These are phyloP conservation scores for Halictus ligatus DNA, from an alignment of 2,888 invertebrate species.

Conservation along the genomic window DNA sequence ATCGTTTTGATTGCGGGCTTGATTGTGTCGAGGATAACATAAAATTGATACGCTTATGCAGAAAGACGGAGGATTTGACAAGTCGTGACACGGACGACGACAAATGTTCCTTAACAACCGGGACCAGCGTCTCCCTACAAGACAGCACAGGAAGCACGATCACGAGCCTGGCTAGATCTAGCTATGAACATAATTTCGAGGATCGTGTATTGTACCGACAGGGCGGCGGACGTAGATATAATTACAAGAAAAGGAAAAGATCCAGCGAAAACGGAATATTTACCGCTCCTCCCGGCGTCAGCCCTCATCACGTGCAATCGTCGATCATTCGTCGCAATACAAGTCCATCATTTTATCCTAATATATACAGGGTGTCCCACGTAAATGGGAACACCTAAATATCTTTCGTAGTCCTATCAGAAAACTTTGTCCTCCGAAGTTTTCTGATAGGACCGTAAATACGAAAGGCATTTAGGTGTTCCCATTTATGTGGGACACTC, in stretches of 20 bases:
- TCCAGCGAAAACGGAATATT: slow-evolving; percentile 67
- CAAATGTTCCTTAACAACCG: slow-evolving; percentile 65
- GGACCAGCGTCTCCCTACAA: slow-evolving; percentile 62
- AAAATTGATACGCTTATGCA: slow-evolving; percentile 26
- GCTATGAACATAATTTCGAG: slow-evolving; percentile 59
- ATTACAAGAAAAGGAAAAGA: slow-evolving; percentile 65
- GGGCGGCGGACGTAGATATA: slow-evolving; percentile 56
- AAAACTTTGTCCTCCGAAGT: too few relatives aligned
- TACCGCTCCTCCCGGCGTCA: slow-evolving; percentile 74
- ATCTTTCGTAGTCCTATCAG: too few relatives aligned
- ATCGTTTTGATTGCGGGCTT: neutral
- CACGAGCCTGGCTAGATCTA: slow-evolving; percentile 34
- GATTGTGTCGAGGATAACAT: neutral
- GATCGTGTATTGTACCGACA: slow-evolving; percentile 53
- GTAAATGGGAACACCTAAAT: too few relatives aligned
- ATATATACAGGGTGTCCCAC: too few relatives aligned
- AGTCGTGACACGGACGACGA: slow-evolving; percentile 68
- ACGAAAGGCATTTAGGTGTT: too few relatives aligned
- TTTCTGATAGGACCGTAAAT: too few relatives aligned
- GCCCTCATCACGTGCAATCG: slow-evolving; percentile 74
- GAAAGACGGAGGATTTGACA: slow-evolving; percentile 51
- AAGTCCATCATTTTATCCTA: slow-evolving; percentile 58
- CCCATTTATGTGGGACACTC: too few relatives aligned
- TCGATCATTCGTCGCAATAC: slow-evolving; percentile 71
- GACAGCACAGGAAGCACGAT: slow-evolving; percentile 61